Base-by-base conservation (phyloP, 30 jellyfish, hydroid and myxozoan species). In the Hydractinia symbiolongicarpus region DNA sequence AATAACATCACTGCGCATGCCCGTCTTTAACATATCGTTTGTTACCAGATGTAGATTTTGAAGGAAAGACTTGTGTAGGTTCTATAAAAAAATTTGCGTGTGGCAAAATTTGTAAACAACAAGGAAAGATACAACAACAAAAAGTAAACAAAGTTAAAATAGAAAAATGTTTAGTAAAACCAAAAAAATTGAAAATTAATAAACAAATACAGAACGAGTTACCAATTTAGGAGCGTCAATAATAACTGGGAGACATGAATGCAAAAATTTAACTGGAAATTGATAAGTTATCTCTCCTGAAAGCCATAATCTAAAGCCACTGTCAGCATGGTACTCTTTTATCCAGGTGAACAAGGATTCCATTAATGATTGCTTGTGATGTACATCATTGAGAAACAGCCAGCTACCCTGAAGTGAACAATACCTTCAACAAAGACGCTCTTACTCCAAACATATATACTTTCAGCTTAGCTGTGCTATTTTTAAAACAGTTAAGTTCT, bases 141-240 rank as follows among this genome's bases (percentile, higher is more conserved):
- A 73, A 53, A 1, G n/a, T 11, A 15, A 53, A 10, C n/a, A 13
- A 9, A 16, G 51, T 44, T 17, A 21, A 21, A 51, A 13, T 21
- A 67, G 78, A 13, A 13, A 20, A 21, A 20, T 15, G 19, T 67
- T 67, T 67, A 49, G 50, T 21, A 49, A 13, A 67, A 20, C 44
- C 44, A 30, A 53, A 71, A 71, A n/a, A 19, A 15, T 20, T 49
- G 44, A 49, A 67, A 10, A 13, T 49, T 30, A 13, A 67, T 11
- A 13, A 11, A 44, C 40, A 51, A 49, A 40, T 17, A 50, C 78
- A 66, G 54, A 13, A 17, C 9, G 1, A 6, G 94, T 68, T 79
- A 88, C 96, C 94, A 78, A 67, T 55, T 70, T 82, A 7, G 96
- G 94, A 54, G 89, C 74, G 62, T 88, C 96, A 4, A 88, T 78